These are phyloP conservation scores for Centrocercus urophasianus DNA, from an alignment of 2,113 vertebrate species.

Conservation along the genomic window DNA sequence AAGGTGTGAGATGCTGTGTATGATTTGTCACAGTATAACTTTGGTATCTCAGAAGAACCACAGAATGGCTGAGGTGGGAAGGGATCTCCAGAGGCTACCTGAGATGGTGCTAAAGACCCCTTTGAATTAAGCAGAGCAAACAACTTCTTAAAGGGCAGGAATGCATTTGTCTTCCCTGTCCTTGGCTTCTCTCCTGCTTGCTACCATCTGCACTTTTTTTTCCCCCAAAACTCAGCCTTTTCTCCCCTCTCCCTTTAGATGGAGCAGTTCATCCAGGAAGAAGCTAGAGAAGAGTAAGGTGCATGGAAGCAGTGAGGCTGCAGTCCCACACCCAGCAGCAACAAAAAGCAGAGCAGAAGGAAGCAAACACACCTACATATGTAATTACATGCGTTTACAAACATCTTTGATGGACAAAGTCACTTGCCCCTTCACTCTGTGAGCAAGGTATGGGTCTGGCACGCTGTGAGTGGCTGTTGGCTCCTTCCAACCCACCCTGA, in stretches of 20 bases:
- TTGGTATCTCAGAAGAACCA: neutral
- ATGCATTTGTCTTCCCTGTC: neutral
- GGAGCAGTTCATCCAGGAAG: neutral
- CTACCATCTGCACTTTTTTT: neutral
- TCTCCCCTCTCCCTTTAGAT: neutral
- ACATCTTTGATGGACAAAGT: neutral
- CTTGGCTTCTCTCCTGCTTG: neutral
- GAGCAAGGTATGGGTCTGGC: neutral
- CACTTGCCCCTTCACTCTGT: neutral
- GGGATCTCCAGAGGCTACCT: neutral
- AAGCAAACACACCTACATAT: neutral
- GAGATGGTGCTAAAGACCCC: neutral
- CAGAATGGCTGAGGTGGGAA: neutral
- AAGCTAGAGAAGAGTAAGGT: neutral
- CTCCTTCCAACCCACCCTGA: neutral
- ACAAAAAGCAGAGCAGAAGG: neutral
- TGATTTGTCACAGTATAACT: neutral
- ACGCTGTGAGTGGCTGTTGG: accelerated
- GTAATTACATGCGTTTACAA: neutral
- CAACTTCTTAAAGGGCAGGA: neutral
- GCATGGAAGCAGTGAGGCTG: neutral
- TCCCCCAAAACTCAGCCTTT: neutral
- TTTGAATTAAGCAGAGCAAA: neutral
- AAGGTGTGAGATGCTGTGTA: neutral
- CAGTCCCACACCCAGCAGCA: neutral